A percentile compares a stretch with the other conserved stretches of the same genome.
phyloP scores from a whole-genome alignment of 2,113 vertebrate species.

The Anser brachyrhynchus region DNA sequence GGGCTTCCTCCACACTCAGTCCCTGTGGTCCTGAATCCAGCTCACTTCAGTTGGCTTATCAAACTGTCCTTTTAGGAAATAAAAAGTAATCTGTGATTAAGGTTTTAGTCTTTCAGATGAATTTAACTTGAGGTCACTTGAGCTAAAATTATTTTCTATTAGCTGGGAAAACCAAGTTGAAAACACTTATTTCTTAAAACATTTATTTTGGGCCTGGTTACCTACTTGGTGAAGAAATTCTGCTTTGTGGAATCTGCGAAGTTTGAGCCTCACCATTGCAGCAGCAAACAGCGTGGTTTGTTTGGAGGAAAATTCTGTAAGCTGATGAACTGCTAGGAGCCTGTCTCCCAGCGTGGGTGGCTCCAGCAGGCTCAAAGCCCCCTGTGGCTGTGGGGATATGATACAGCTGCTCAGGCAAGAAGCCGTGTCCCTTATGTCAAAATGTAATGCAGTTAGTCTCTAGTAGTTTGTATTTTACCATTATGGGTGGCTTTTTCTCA shows the following conservation, averaged over 20 bases:
- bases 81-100: background rate
- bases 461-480: background rate
- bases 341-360: background rate
- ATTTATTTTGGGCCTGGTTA: background rate
- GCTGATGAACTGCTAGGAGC: background rate
- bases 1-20: fast-evolving
- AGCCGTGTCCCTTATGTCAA: background rate
- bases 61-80: background rate
- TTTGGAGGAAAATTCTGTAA: background rate
- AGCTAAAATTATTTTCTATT: background rate
- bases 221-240: background rate
- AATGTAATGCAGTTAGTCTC: background rate
- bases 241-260: background rate
- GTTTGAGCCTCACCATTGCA: background rate
- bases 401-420: background rate
- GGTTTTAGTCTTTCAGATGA: background rate
- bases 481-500: too few relatives aligned
- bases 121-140: background rate
- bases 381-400: background rate
- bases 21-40: background rate
- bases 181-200: background rate
- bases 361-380: background rate
- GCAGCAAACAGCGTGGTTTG: background rate
- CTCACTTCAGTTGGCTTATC: background rate
- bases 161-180: background rate